A percentile compares a stretch with the other conserved stretches of the same genome.
Conservation (phyloP, 2,888 invertebrate genomes). For the Andrena praecox region DNA sequence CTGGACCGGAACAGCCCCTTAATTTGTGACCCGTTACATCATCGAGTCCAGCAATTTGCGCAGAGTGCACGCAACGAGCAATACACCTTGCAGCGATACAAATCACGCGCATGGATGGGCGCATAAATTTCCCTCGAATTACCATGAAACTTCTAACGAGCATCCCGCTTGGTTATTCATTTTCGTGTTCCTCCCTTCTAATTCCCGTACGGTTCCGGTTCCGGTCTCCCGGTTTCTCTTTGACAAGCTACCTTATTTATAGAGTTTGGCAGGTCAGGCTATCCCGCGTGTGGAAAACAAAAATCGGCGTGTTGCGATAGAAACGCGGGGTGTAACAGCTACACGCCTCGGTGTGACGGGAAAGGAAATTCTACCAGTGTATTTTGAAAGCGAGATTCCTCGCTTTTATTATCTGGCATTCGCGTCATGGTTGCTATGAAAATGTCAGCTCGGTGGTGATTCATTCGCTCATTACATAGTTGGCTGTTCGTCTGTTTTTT, state of each 20-base stretch:
- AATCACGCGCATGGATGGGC: background rate
- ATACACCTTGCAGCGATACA: background rate
- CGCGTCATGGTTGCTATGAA: conserved; percentile 68
- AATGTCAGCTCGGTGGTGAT: conserved; percentile 79
- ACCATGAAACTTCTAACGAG: conserved; percentile 5
- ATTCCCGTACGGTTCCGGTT: conserved; percentile 66
- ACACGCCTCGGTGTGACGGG: conserved; percentile 14
- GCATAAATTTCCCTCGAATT: background rate
- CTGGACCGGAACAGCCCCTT: too few relatives aligned
- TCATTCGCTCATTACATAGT: conserved; percentile 69
- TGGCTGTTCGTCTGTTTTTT: conserved; percentile 61
- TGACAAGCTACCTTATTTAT: conserved; percentile 74
- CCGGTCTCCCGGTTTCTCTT: conserved; percentile 66
- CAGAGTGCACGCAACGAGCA: background rate
- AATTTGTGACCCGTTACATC: background rate
- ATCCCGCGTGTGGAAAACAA: conserved; percentile 50
- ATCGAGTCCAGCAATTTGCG: background rate
- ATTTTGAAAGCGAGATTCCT: conserved; percentile 59
- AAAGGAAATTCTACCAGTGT: conserved; percentile 24
- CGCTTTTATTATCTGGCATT: conserved; percentile 62
- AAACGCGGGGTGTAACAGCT: conserved; percentile 37
- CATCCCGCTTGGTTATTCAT: conserved; percentile 32
- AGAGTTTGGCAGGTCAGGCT: conserved; percentile 63
- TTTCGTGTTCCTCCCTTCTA: conserved; percentile 63
- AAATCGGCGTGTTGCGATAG: conserved; percentile 45